A percentile compares a stretch with the other conserved stretches of the same genome.
phyloP scores from a whole-genome alignment of 2,888 invertebrate genomes.

The Galeopsomyia nigrocyanea region DNA sequence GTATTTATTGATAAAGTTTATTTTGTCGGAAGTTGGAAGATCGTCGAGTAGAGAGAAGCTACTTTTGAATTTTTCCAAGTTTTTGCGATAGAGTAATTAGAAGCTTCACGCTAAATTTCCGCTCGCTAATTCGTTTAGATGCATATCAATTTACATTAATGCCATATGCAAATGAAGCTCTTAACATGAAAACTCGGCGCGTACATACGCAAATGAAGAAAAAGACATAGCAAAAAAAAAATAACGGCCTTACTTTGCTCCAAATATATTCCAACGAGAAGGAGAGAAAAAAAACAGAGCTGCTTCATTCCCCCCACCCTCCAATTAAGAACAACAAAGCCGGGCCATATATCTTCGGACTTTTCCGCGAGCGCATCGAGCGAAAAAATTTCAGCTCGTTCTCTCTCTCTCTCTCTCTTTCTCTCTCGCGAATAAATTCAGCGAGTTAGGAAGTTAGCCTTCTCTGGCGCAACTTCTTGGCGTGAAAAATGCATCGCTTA shows the following conservation, averaged over 20 bases:
- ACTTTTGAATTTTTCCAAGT: too few relatives aligned
- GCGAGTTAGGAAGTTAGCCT: background rate
- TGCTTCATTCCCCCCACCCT: background rate
- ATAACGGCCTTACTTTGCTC: background rate
- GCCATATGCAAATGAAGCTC: too few relatives aligned
- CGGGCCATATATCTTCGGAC: slow-evolving; percentile 6
- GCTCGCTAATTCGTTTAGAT: too few relatives aligned
- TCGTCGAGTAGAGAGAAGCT: too few relatives aligned
- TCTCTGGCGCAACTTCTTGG: slow-evolving; percentile 24
- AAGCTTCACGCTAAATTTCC: too few relatives aligned
- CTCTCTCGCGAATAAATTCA: slow-evolving; percentile 34
- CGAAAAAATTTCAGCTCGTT: slow-evolving; percentile 24
- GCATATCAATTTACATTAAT: too few relatives aligned
- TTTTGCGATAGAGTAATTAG: too few relatives aligned
- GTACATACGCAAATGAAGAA: too few relatives aligned
- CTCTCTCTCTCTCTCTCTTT: too few relatives aligned
- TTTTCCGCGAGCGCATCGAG: slow-evolving; percentile 2
- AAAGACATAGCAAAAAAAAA: background rate
- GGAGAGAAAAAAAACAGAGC: background rate
- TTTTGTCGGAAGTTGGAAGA: too few relatives aligned
- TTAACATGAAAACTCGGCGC: too few relatives aligned
- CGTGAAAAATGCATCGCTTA: slow-evolving; percentile 43
- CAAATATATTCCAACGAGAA: slow-evolving; percentile 1
- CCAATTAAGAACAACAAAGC: slow-evolving; percentile 14
- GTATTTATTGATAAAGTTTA: too few relatives aligned